phyloP scores from a whole-genome alignment of 2,888 invertebrate species.

The Troilus luridus region DNA sequence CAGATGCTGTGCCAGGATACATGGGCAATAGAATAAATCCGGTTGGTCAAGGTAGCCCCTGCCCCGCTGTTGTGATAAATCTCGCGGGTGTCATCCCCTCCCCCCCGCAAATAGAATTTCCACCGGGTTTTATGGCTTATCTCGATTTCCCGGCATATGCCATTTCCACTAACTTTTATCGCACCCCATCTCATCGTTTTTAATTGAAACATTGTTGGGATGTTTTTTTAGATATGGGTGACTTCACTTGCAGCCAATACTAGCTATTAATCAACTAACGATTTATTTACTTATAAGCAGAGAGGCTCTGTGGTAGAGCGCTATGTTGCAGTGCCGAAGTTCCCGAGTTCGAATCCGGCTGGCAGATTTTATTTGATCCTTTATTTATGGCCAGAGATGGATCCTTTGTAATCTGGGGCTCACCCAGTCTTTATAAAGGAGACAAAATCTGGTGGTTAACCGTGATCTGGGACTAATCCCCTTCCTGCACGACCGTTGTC shows the following conservation, averaged over 20 bases:
- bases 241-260: not conserved
- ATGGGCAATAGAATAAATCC: conserved; percentile 47
- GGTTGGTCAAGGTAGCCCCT: conserved; percentile 20
- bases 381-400: no score
- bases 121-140: conserved; percentile 47
- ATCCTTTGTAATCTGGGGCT: no score
- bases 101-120: conserved; percentile 41
- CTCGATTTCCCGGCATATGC: conserved; percentile 38
- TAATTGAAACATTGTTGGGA: conserved; percentile 40
- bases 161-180: conserved; percentile 13
- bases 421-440: no score
- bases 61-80: conserved; percentile 48
- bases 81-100: conserved; percentile 21
- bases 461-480: no score
- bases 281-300: not conserved
- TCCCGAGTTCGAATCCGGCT: no score
- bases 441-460: no score
- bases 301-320: no score
- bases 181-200: conserved; percentile 18
- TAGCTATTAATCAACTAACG: not conserved
- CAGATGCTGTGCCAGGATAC: conserved; percentile 27
- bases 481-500: no score
- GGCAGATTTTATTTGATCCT: no score
- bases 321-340: no score
- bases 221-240: not conserved